Evolutionary conservation across 2,888 invertebrate species (phyloP).

Genomic region (Polydrusus pterygomalis): DNA sequence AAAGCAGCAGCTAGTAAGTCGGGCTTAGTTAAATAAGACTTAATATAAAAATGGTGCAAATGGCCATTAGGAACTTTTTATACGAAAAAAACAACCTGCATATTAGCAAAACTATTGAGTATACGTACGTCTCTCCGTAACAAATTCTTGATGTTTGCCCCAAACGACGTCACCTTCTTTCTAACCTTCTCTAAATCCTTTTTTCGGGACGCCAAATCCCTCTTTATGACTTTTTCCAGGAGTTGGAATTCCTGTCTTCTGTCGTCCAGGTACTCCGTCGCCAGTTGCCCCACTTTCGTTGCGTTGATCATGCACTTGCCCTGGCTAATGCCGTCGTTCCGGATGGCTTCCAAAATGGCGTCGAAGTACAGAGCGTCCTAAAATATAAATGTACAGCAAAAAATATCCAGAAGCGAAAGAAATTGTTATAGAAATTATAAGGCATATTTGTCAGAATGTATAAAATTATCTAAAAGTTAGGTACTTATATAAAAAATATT

Average conservation of each 20-base stretch:
- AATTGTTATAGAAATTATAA: no score
- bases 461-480: no score
- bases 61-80: no score
- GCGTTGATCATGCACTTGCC: constrained; percentile 78
- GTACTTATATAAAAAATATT: no score
- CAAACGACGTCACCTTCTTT: constrained; percentile 69
- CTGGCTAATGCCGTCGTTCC: constrained; percentile 77
- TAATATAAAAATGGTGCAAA: no score
- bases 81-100: not conserved
- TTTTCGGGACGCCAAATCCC: constrained; percentile 78
- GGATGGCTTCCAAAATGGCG: constrained; percentile 76
- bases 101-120: not conserved
- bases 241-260: constrained; percentile 77
- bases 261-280: constrained; percentile 80
- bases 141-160: constrained; percentile 71
- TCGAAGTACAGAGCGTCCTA: constrained; percentile 81
- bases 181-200: constrained; percentile 74
- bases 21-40: no score
- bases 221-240: constrained; percentile 77
- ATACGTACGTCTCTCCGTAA: constrained; percentile 71
- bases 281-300: constrained; percentile 80
- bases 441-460: no score
- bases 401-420: no score
- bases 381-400: not conserved
- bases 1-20: no score